A percentile compares a stretch with the other conserved stretches of the same genome.
These are phyloP conservation scores for Xerus inauris DNA, from an alignment of 2,113 vertebrate species.

Conservation along the genomic window DNA sequence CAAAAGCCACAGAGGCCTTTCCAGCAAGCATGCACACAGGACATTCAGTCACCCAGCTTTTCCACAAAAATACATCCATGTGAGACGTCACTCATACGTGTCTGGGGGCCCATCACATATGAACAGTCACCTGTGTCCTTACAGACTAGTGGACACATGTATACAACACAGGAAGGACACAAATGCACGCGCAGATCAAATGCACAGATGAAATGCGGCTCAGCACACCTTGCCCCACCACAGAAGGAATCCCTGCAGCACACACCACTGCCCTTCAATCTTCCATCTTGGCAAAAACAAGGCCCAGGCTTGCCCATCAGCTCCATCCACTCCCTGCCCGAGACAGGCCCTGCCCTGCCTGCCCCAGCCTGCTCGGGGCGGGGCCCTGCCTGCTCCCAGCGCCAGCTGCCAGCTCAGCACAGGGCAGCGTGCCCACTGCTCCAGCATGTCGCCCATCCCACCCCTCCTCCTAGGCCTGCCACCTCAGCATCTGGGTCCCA, in stretches of 20 bases:
- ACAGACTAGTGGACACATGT: not conserved
- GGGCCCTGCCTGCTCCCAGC: slow-evolving; percentile 50
- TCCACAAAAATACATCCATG: not conserved
- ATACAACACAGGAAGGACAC: not conserved
- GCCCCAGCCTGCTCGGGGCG: slow-evolving; percentile 72
- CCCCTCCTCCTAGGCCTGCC: slow-evolving; percentile 62
- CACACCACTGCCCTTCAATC: not conserved
- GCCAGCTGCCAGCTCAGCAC: slow-evolving; percentile 75
- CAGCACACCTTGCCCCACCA: not conserved
- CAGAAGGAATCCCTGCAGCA: not conserved
- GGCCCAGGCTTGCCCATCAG: slow-evolving; percentile 53
- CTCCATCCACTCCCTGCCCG: slow-evolving; percentile 9
- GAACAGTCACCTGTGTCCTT: rapidly evolving
- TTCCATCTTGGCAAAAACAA: slow-evolving; percentile 31
- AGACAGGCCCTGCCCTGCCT: slow-evolving; percentile 59
- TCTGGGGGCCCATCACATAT: not conserved
- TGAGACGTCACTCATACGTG: not conserved
- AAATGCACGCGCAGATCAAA: not conserved
- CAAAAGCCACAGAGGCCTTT: not conserved
- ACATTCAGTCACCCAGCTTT: not conserved
- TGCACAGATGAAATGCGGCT: not conserved
- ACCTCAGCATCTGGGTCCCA: slow-evolving; percentile 66
- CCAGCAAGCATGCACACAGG: not conserved
- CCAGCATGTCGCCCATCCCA: not conserved
- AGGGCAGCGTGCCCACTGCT: slow-evolving; percentile 49